These are phyloP conservation scores for Octodon degus DNA, from an alignment of 2,113 vertebrate genomes.

Conservation along the genomic window DNA sequence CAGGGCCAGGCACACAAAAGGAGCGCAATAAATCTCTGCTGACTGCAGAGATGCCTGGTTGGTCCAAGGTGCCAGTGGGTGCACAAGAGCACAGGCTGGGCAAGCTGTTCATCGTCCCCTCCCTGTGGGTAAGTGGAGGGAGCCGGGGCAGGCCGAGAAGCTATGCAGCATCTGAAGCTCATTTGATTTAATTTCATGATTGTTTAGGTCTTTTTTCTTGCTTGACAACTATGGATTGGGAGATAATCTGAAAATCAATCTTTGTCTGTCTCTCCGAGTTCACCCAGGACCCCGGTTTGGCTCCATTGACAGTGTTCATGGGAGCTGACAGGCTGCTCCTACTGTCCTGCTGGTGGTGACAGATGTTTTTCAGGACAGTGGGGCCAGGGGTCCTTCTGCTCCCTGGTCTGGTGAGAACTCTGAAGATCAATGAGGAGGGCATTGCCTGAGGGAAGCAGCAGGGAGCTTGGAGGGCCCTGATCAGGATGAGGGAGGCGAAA, in stretches of 20 bases:
- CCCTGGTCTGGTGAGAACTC: background rate
- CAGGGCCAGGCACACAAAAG: background rate
- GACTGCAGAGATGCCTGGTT: background rate
- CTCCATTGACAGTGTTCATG: background rate
- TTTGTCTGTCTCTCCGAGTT: conserved; percentile 60
- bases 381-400: background rate
- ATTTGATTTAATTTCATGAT: conserved; percentile 82
- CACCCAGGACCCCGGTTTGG: background rate
- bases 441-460: fast-evolving
- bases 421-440: background rate
- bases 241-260: conserved; percentile 80
- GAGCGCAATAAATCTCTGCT: background rate
- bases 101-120: conserved; percentile 53
- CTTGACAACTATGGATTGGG: conserved; percentile 78
- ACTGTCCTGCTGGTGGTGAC: background rate
- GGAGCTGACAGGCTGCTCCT: background rate
- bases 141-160: conserved; percentile 22
- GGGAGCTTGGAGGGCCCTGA: background rate
- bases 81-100: background rate
- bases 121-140: conserved; percentile 72
- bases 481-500: background rate
- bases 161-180: conserved; percentile 73
- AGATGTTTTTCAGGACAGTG: background rate
- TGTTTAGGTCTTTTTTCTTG: conserved; percentile 80
- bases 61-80: background rate